Base-by-base conservation (phyloP, 2,113 vertebrate genomes). In the Vidua macroura region DNA sequence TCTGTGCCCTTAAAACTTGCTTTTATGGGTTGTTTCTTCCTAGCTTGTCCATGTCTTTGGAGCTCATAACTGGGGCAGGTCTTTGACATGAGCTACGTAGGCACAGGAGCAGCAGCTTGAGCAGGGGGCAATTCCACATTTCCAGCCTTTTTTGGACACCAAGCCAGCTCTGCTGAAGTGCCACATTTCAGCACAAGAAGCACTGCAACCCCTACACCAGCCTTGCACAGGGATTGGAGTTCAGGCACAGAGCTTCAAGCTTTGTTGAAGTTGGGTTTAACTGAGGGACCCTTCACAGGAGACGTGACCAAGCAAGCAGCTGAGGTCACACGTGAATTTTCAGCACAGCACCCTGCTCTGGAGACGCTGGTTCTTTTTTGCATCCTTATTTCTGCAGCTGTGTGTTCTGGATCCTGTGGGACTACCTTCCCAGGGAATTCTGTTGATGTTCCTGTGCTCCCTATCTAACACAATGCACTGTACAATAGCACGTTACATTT, bases 1-100 rank as follows among this genome's bases (percentile, higher is more conserved):
- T 74, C 52, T 58, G 3, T 7, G 14, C 13, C 20, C 31, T 41
- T 41, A 74, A 73, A 88, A 37, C 3, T 5, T 39, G 10, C 3
- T 17, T 77, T 58, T 43, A 11, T 22, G 18, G 30, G 8, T 66
- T 4, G 1, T n/a, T 58, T 49, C n/a, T 84, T 82, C 39, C 48
- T 11, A 4, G 15, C 2, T 70, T 66, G 21, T 39, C 44, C 18
- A 2, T 14, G 13, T 5, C n/a, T 60, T 41, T 24, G 24, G 46
- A 81, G 19, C 7, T 69, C 31, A 4, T 30, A 55, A 49, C 7
- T 11, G 41, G 68, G 72, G 18, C 15, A 67, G 9, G 5, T 49
- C 49, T 77, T 86, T 37, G 66, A n/a, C 2, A 1, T 10, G 27
- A 64, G 8, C 1, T 33, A 3, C 0, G 1, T 15, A 41, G 56